These are phyloP conservation scores for Cheilosia vernalis DNA, from an alignment of 2,888 invertebrate species.

Conservation along the genomic window DNA sequence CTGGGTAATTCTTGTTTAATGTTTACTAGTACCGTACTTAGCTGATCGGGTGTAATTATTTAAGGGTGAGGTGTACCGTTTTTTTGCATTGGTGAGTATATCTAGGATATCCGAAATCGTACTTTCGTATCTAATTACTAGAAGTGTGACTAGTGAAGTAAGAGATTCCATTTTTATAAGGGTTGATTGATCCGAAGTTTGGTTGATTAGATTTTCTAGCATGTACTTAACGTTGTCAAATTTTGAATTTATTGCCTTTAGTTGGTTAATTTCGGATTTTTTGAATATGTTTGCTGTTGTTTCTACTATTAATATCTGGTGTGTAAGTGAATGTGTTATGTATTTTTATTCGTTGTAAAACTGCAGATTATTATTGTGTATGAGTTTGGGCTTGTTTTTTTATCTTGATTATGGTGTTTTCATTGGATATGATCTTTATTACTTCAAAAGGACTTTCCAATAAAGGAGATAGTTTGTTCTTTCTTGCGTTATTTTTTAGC, in stretches of 20 bases:
- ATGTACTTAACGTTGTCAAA: not conserved
- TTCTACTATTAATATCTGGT: no score
- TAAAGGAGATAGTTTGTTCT: not conserved
- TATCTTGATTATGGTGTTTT: not conserved
- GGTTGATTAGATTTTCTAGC: not conserved
- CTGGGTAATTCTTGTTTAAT: conserved; percentile 11
- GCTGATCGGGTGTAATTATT: not conserved
- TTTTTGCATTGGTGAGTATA: not conserved
- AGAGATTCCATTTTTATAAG: not conserved
- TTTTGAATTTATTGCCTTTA: not conserved
- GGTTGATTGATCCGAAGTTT: not conserved
- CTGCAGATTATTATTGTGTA: not conserved
- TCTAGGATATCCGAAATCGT: not conserved
- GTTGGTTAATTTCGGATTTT: not conserved
- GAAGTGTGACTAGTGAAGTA: not conserved
- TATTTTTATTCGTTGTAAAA: not conserved
- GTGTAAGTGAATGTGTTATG: no score
- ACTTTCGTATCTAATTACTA: not conserved
- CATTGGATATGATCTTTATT: not conserved
- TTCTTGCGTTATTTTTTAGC: not conserved
- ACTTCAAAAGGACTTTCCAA: not conserved
- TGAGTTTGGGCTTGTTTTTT: not conserved
- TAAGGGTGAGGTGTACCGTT: not conserved
- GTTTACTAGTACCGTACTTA: not conserved
- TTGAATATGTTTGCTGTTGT: not conserved